Evolutionary conservation across 1,140 invertebrate species (phyloP).

Genomic region (Drosophila bifasciata): DNA sequence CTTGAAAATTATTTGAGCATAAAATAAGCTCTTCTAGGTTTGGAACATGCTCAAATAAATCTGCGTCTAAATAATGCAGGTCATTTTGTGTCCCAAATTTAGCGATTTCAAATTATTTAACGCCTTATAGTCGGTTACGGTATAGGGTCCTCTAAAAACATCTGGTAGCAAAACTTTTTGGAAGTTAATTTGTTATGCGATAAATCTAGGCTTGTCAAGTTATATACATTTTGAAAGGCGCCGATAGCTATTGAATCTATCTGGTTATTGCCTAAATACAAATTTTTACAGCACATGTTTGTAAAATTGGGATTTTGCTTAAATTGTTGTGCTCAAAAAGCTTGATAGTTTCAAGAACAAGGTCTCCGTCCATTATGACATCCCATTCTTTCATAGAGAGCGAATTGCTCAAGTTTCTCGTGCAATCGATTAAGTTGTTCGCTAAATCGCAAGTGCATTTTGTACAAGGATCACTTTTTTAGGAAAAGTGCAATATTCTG

Average conservation of each 20-base stretch:
- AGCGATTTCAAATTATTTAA: slow-evolving; percentile 86
- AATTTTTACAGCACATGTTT: slow-evolving; percentile 84
- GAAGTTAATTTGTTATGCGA: slow-evolving; percentile 88
- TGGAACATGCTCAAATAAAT: slow-evolving; percentile 89
- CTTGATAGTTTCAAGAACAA: slow-evolving; percentile 79
- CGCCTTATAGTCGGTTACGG: slow-evolving; percentile 86
- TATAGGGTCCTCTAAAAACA: slow-evolving; percentile 88
- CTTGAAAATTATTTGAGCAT: slow-evolving; percentile 87
- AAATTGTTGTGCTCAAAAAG: slow-evolving; percentile 73
- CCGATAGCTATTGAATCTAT: slow-evolving; percentile 86
- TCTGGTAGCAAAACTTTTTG: slow-evolving; percentile 86
- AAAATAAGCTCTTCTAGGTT: slow-evolving; percentile 88
- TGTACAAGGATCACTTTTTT: slow-evolving; percentile 73
- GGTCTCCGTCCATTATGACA: slow-evolving; percentile 76
- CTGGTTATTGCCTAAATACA: slow-evolving; percentile 85
- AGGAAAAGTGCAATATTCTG: slow-evolving; percentile 35
- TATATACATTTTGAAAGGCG: slow-evolving; percentile 87
- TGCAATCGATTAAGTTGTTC: slow-evolving; percentile 73
- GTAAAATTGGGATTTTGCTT: slow-evolving; percentile 60
- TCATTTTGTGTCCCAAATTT: slow-evolving; percentile 88
- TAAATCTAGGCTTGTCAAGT: slow-evolving; percentile 87
- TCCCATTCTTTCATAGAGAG: slow-evolving; percentile 82
- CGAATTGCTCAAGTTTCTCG: slow-evolving; percentile 52
- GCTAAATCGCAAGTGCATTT: slow-evolving; percentile 66
- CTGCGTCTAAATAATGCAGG: slow-evolving; percentile 87